Conservation (phyloP, 2,888 invertebrate species). For the Scaptomyza parva region DNA sequence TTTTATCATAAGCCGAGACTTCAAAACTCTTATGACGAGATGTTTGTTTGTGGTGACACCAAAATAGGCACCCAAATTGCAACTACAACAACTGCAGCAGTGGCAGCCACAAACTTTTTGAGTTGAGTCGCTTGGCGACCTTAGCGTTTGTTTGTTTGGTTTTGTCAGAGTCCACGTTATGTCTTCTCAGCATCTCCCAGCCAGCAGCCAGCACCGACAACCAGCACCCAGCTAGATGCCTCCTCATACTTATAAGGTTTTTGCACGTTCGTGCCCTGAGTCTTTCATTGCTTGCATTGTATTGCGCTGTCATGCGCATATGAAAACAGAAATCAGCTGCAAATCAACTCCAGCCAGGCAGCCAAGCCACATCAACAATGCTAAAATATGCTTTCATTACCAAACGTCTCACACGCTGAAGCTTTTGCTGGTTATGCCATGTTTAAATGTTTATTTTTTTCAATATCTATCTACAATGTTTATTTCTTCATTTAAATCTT, state of each 20-base stretch:
- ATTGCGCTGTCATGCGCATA: slow-evolving; percentile 76
- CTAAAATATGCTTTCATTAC: slow-evolving; percentile 78
- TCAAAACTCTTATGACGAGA: neutral
- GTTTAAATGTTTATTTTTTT: slow-evolving; percentile 36
- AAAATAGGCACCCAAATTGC: slow-evolving; percentile 74
- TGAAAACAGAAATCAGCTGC: slow-evolving; percentile 63
- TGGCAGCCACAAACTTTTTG: slow-evolving; percentile 37
- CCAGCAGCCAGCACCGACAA: neutral
- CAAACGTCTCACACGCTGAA: slow-evolving; percentile 61
- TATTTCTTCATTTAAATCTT: slow-evolving; percentile 27
- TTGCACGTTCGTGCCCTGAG: slow-evolving; percentile 75
- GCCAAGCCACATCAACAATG: slow-evolving; percentile 62
- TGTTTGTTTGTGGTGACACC: slow-evolving; percentile 51
- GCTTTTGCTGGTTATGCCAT: slow-evolving; percentile 53
- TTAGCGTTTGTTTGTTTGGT: slow-evolving; percentile 52
- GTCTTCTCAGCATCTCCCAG: slow-evolving; percentile 8
- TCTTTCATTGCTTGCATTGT: slow-evolving; percentile 73
- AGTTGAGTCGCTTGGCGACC: slow-evolving; percentile 65
- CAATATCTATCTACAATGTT: slow-evolving; percentile 11
- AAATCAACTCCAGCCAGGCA: slow-evolving; percentile 15
- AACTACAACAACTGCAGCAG: slow-evolving; percentile 63
- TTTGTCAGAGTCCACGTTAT: slow-evolving; percentile 39
- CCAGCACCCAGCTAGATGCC: slow-evolving; percentile 12
- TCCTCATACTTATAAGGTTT: slow-evolving; percentile 23
- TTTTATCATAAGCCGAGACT: slow-evolving; percentile 35